Evolutionary conservation across 2,113 vertebrate genomes (phyloP).

Genomic region (Toxostoma redivivum): DNA sequence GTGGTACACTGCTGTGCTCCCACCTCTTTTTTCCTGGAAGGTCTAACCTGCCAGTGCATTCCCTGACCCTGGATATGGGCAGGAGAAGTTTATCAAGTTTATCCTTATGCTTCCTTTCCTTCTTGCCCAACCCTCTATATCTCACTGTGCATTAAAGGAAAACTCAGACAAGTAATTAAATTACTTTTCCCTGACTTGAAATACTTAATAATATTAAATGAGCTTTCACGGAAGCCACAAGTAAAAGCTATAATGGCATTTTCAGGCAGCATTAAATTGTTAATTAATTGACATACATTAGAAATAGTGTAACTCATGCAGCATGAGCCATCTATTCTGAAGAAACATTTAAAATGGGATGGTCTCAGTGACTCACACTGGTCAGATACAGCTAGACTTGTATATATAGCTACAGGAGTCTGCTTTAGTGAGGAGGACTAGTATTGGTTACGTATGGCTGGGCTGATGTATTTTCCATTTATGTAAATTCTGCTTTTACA

Average conservation of each 20-base stretch:
- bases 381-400: not conserved
- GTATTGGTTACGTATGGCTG: not conserved
- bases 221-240: not conserved
- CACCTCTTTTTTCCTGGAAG: not conserved
- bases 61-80: not conserved
- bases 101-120: not conserved
- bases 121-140: not conserved
- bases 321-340: not conserved
- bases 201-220: constrained; percentile 20
- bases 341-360: not conserved
- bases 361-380: not conserved
- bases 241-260: not conserved
- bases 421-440: not conserved
- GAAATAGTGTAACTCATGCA: not conserved
- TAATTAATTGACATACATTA: constrained; percentile 31
- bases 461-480: not conserved
- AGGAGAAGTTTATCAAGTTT: not conserved
- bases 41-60: not conserved
- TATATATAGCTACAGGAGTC: not conserved
- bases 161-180: constrained; percentile 2
- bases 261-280: not conserved
- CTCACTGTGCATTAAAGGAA: not conserved
- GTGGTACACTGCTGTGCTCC: not conserved
- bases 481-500: not conserved
- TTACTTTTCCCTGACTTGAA: constrained; percentile 9